phyloP scores from a whole-genome alignment of 1,140 invertebrate species.

The Camponotus floridanus region DNA sequence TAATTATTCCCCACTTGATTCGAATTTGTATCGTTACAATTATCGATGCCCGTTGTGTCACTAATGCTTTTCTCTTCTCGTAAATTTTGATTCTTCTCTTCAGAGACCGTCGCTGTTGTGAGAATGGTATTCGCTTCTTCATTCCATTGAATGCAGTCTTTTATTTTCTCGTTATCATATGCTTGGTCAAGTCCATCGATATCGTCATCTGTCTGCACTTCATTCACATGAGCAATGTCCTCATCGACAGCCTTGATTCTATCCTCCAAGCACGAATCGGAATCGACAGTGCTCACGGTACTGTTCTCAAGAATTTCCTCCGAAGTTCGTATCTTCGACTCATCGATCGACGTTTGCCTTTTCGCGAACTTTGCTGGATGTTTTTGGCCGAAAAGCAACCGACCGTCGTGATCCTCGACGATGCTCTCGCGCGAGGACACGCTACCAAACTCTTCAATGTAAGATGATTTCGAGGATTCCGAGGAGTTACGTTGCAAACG shows the following conservation, averaged over 20 bases:
- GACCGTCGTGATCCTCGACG: slow-evolving; percentile 60
- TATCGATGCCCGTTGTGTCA: not conserved
- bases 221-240: slow-evolving; percentile 62
- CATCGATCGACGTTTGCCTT: slow-evolving; percentile 27
- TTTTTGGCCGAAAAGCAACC: not conserved
- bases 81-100: not conserved
- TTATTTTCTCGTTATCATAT: not conserved
- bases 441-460: slow-evolving; percentile 82
- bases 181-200: slow-evolving; percentile 6
- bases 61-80: not conserved
- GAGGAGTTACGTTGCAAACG: slow-evolving; percentile 78
- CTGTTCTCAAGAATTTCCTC: slow-evolving; percentile 69
- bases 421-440: slow-evolving; percentile 79
- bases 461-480: slow-evolving; percentile 82
- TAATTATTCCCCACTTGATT: not conserved
- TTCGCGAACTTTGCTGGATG: not conserved
- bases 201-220: slow-evolving; percentile 27
- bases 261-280: slow-evolving; percentile 80
- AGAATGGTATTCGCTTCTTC: slow-evolving; percentile 4
- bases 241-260: slow-evolving; percentile 78
- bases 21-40: slow-evolving; percentile 5
- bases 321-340: slow-evolving; percentile 11
- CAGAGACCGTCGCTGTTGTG: not conserved
- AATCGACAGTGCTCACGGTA: slow-evolving; percentile 79
- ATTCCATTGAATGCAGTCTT: slow-evolving; percentile 4